Conservation (phyloP, 2,888 invertebrate genomes). For the Fabriciana adippe region DNA sequence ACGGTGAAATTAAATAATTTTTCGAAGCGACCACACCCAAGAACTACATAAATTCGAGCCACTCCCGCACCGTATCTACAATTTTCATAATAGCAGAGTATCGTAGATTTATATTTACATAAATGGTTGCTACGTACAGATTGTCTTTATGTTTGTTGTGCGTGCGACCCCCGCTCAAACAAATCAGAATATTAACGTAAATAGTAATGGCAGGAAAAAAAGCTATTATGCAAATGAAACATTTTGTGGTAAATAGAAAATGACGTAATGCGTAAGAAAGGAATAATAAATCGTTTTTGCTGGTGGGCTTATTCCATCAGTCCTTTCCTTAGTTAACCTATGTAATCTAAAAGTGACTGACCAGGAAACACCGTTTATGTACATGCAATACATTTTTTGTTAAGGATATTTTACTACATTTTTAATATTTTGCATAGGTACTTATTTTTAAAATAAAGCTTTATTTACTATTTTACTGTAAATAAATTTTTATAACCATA, state of each 20-base stretch:
- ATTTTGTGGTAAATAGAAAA: constrained; percentile 80
- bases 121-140: constrained; percentile 77
- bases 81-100: constrained; percentile 73
- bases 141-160: constrained; percentile 81
- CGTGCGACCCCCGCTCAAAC: constrained; percentile 76
- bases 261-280: constrained; percentile 75
- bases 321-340: constrained; percentile 36
- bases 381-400: neutral
- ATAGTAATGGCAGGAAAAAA: constrained; percentile 79
- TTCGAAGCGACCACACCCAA: constrained; percentile 59
- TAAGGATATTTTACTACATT: neutral
- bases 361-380: neutral
- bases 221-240: constrained; percentile 82
- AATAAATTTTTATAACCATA: neutral
- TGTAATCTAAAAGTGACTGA: neutral
- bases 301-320: constrained; percentile 64
- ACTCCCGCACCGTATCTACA: constrained; percentile 65
- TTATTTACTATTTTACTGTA: too few relatives aligned
- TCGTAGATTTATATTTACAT: constrained; percentile 78
- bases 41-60: constrained; percentile 69
- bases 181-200: constrained; percentile 81
- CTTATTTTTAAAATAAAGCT: too few relatives aligned
- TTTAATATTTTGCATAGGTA: too few relatives aligned
- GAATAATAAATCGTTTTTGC: constrained; percentile 75
- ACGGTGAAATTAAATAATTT: constrained; percentile 31